Base-by-base conservation (phyloP, 2,888 invertebrate genomes). In the Aporophyla nigra region DNA sequence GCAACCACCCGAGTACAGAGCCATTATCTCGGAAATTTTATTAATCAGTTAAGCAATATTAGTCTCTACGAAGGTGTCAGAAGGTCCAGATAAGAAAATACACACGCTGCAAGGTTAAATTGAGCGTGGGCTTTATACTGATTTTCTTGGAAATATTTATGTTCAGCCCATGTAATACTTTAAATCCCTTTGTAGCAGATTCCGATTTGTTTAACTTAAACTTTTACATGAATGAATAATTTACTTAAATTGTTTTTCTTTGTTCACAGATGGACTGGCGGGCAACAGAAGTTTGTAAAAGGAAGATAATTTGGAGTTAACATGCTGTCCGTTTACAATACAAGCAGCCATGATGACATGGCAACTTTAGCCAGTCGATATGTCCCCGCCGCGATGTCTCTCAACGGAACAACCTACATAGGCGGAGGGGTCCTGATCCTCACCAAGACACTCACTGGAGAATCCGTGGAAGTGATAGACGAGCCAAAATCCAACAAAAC, bases 361-460 rank as follows among this genome's bases (percentile, higher is more conserved):
- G 85, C 89, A 67, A 79, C 90, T 54, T 77, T 91, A 88, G 87
- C 89, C 27, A 88, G 86, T 74, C 91, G 92, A 85, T 87, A 94
- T 93, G 94, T 89, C 54, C 87, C 91, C 82, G 87, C 91, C 84
- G 92, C 91, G 84, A 95, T 96, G 96, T 91, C 92, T 90, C 88
- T 93, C 78, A 96, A 95, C 91, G 92, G 92, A 74, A 91, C 94
- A 51, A 87, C 91, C 10, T 92, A 93, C 80, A 66, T 93, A 49
- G 93, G 93, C 49, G 93, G 93, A 82, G 95, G 96, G 78, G 93
- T 96, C 73, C 84, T 94, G 56, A 95, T 96, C 83, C 90, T 96
- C 84, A 95, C 95, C 9, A 96, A 96, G 82, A 95, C 96, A 24
- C 91, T 96, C 49, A 92, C 95, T 6, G 96, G 96, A 78, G 96